These are phyloP conservation scores for Labrus mixtus DNA, from an alignment of 2,113 vertebrate species.

Conservation along the genomic window DNA sequence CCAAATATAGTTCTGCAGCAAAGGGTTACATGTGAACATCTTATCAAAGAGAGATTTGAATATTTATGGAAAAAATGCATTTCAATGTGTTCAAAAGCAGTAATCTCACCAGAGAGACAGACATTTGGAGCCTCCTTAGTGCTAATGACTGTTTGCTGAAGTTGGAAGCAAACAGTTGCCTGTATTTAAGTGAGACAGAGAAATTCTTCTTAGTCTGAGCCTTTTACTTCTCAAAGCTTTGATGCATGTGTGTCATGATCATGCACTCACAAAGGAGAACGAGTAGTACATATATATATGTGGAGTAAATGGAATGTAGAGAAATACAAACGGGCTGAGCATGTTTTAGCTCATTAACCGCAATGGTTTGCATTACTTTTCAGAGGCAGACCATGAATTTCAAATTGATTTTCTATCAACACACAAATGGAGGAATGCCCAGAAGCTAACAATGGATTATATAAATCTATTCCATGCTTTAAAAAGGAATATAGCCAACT, in stretches of 20 bases:
- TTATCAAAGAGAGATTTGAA: conserved; percentile 5
- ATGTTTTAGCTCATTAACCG: neutral
- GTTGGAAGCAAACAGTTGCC: conserved; percentile 16
- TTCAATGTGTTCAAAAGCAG: conserved; percentile 55
- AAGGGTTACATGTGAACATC: conserved; percentile 31
- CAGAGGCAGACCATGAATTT: too few species aligned
- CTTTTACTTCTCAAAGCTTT: neutral
- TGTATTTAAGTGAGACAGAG: conserved; percentile 32
- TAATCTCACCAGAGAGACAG: conserved; percentile 69
- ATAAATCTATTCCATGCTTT: too few species aligned
- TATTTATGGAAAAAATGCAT: conserved; percentile 36
- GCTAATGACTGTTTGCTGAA: conserved; percentile 76
- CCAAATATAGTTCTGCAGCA: conserved; percentile 67
- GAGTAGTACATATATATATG: neutral
- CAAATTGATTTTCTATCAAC: too few species aligned
- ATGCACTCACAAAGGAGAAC: neutral
- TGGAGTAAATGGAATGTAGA: neutral
- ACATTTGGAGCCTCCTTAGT: conserved; percentile 56
- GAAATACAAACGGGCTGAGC: neutral
- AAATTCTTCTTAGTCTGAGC: conserved; percentile 14
- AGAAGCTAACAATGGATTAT: too few species aligned
- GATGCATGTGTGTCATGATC: neutral
- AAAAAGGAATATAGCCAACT: too few species aligned
- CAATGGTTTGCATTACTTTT: neutral
- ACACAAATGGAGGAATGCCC: neutral